Percentiles rank a stretch among this genome's conserved stretches.
phyloP scores from a whole-genome alignment of 2,113 vertebrate species.

The Apodemus speciosus region DNA sequence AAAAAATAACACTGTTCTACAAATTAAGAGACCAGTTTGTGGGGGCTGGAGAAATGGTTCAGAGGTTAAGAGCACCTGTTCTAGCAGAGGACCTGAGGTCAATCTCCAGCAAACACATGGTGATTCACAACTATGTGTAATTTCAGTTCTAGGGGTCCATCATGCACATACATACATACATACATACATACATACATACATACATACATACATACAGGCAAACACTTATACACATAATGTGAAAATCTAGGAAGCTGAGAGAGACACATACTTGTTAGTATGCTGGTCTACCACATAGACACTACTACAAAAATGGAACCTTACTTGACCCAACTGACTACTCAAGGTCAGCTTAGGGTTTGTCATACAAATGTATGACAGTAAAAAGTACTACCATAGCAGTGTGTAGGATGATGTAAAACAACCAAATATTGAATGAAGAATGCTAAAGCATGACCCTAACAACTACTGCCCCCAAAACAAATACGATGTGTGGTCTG shows the following conservation, averaged over 20 bases:
- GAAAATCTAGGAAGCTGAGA: not conserved
- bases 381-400: not conserved
- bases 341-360: not conserved
- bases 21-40: constrained; percentile 23
- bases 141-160: not conserved
- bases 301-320: not conserved
- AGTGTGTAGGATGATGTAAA: constrained; percentile 12
- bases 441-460: constrained; percentile 19
- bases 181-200: not conserved
- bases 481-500: not conserved
- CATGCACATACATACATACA: not conserved
- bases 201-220: not conserved
- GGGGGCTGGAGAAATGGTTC: not conserved
- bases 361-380: not conserved
- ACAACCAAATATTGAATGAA: constrained; percentile 6
- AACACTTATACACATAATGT: not conserved
- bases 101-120: not conserved
- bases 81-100: not conserved
- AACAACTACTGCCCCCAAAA: not conserved
- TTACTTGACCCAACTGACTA: not conserved
- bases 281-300: not conserved
- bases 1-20: constrained; percentile 20
- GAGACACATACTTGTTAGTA: not conserved
- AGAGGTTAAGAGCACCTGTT: not conserved
- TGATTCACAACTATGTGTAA: not conserved